phyloP scores from a whole-genome alignment of 2,797 vertebrate genomes.

The Mionectes olivaceus region DNA sequence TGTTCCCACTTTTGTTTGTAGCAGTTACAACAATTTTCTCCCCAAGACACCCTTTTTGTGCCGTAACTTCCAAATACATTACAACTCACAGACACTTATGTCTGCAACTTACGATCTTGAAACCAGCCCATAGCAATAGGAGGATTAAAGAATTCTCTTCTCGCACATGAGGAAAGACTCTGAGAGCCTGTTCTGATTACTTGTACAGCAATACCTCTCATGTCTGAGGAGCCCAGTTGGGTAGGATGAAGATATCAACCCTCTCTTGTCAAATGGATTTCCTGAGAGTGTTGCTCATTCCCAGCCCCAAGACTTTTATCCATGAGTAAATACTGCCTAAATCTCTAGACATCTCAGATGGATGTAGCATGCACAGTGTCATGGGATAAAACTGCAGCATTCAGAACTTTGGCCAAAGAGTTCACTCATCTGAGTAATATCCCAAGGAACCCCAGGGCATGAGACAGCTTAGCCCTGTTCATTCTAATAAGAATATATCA shows the following conservation, averaged over 20 bases:
- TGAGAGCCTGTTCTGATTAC: background rate
- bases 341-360: background rate
- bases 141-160: background rate
- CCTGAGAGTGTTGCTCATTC: background rate
- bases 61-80: background rate
- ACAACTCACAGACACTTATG: background rate
- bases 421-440: background rate
- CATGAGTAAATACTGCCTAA: background rate
- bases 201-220: background rate
- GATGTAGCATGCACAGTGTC: background rate
- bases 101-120: background rate
- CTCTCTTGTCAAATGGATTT: background rate
- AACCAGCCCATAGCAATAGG: background rate
- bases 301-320: background rate
- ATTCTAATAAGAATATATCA: background rate
- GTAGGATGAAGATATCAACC: background rate
- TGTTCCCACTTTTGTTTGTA: background rate
- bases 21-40: background rate
- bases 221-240: background rate
- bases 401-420: background rate
- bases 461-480: background rate
- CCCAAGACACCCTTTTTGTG: background rate
- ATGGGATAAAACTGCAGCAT: background rate
- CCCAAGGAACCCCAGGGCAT: background rate
- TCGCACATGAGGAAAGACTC: accelerated